A percentile compares a stretch with the other conserved stretches of the same genome.
phyloP scores from a whole-genome alignment of 2,113 vertebrate genomes.

The Colistium nudipinnis region DNA sequence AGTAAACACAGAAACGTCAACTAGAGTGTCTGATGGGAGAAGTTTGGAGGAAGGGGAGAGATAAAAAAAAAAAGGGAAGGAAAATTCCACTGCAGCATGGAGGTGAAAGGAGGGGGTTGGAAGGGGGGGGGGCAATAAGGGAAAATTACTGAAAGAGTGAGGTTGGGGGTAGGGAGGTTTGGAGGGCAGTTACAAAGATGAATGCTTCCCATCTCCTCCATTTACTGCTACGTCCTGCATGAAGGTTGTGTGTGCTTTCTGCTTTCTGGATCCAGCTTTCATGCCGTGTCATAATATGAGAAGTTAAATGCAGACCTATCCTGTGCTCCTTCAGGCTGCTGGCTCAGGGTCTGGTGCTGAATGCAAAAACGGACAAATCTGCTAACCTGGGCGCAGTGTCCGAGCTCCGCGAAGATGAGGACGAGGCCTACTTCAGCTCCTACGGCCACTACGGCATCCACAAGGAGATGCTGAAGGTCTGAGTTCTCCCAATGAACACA shows the following conservation, averaged over 20 bases:
- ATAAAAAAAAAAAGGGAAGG: constrained; percentile 53
- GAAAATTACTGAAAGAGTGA: constrained; percentile 66
- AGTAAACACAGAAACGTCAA: constrained; percentile 52
- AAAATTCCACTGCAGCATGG: constrained; percentile 84
- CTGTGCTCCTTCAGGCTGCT: constrained; percentile 85
- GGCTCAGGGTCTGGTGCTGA: constrained; percentile 92
- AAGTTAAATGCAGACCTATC: constrained; percentile 25
- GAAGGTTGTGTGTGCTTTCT: constrained; percentile 69
- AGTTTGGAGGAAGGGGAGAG: constrained; percentile 66
- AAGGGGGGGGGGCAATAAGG: constrained; percentile 53
- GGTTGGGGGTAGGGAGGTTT: constrained; percentile 9
- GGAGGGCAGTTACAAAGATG: constrained; percentile 57
- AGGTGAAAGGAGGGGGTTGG: constrained; percentile 63
- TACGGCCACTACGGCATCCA: constrained; percentile 97
- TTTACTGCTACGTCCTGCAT: constrained; percentile 62
- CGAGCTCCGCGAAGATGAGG: constrained; percentile 90
- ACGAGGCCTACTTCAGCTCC: constrained; percentile 95
- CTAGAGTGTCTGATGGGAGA: constrained; percentile 57
- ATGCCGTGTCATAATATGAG: constrained; percentile 58
- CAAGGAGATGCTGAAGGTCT: constrained; percentile 98
- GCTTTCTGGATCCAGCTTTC: constrained; percentile 65
- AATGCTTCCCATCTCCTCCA: constrained; percentile 68
- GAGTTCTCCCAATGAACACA: constrained; percentile 4
- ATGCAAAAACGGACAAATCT: constrained; percentile 76
- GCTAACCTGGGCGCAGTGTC: constrained; percentile 76